These are phyloP conservation scores for Tholera decimalis DNA, from an alignment of 2,888 invertebrate genomes.

Conservation along the genomic window DNA sequence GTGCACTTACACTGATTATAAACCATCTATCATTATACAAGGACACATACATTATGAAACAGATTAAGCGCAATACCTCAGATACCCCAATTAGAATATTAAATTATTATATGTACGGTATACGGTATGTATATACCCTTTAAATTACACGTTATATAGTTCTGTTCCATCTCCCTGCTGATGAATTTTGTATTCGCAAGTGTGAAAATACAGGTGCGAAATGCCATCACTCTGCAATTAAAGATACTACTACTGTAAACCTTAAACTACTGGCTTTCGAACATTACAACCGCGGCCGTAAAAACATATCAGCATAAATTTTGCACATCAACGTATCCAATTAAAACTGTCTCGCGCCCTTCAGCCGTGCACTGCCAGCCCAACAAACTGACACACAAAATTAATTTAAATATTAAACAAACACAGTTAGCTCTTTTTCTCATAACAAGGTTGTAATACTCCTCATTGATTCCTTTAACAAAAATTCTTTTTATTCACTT, in stretches of 20 bases:
- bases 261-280: conserved; percentile 38
- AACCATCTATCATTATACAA: no score
- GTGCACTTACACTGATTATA: no score
- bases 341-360: conserved; percentile 70
- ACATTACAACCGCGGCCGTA: conserved; percentile 39
- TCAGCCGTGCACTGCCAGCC: conserved; percentile 62
- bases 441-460: conserved; percentile 68
- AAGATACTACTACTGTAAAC: conserved; percentile 18
- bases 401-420: conserved; percentile 77
- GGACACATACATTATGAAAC: no score
- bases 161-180: background rate
- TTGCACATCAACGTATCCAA: conserved; percentile 66
- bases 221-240: conserved; percentile 10
- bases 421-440: conserved; percentile 70
- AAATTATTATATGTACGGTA: no score
- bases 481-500: conserved; percentile 70
- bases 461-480: conserved; percentile 78
- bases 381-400: conserved; percentile 66
- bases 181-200: background rate
- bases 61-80: no score
- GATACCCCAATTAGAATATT: no score
- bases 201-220: conserved; percentile 14
- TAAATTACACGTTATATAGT: background rate
- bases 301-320: conserved; percentile 45
- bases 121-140: no score